Base-by-base conservation (phyloP, 2,113 vertebrate genomes). In the Choloepus hoffmanni region DNA sequence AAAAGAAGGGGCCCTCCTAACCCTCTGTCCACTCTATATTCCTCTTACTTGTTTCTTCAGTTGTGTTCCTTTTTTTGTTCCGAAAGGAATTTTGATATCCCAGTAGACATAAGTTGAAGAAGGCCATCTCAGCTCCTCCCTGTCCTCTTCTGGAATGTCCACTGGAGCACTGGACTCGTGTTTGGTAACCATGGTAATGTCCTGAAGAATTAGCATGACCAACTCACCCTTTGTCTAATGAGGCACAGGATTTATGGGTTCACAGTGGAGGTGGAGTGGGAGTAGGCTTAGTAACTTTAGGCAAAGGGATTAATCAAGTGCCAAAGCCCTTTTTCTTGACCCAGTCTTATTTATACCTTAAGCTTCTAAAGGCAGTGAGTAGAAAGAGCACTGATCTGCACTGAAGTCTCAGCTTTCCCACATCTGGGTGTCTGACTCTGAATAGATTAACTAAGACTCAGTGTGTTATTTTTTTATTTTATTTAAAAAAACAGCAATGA, bases 41-140 rank as follows among this genome's bases (percentile, higher is more conserved):
- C 2, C 74, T 81, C 97, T 97, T 96, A 97, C 98, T 94, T 97
- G 95, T 82, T 62, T 83, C 85, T 90, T 97, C 89, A 89, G 70
- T 55, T 84, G 63, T 77, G 50, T 93, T 26, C 92, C 30, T 89
- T 55, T 98, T 98, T 79, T 98, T 98, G 55, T 97, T 96, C 13
- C 36, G 95, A 87, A 99, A 97, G 7, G 98, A 97, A 92, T 98
- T 97, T 93, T 99, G 98, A 97, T 98, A 98, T 11, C 99, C 99
- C 83, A 98, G 26, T 9, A 97, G 85, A 70, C 98, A 98, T 14
- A 99, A 85, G 40, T 98, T 98, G 91, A 99, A 99, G 96, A 99
- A 99, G 70, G 98, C 97, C 99, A 99, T 98, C 73, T 68, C 60
- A 60, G 36, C 36, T 58, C 63, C 76, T 94, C 73, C 92, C 48